phyloP scores from a whole-genome alignment of 2,888 invertebrate genomes.

The Leucania comma region DNA sequence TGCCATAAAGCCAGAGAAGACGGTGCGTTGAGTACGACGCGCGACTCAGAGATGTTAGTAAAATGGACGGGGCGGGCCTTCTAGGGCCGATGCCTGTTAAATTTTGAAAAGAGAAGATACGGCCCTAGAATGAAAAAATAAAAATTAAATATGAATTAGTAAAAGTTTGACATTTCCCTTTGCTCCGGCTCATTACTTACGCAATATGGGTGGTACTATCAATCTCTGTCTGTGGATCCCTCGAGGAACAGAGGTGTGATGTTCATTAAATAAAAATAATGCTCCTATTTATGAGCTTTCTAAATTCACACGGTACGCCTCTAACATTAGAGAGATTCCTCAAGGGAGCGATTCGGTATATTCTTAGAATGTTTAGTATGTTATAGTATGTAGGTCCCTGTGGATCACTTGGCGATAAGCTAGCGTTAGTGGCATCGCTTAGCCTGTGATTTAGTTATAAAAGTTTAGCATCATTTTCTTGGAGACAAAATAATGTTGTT shows the following conservation, averaged over 20 bases:
- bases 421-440: background rate
- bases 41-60: too few relatives aligned
- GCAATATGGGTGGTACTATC: background rate
- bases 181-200: background rate
- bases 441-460: background rate
- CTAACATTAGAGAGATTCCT: constrained; percentile 4
- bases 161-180: too few relatives aligned
- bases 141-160: too few relatives aligned
- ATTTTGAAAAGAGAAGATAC: too few relatives aligned
- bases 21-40: too few relatives aligned
- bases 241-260: background rate
- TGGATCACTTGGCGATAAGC: constrained; percentile 19
- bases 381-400: constrained; percentile 9
- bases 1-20: too few relatives aligned
- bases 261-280: constrained; percentile 1
- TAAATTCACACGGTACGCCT: constrained; percentile 24
- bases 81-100: too few relatives aligned
- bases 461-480: constrained; percentile 5
- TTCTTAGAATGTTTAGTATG: constrained; percentile 23
- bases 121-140: too few relatives aligned
- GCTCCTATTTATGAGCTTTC: constrained; percentile 9
- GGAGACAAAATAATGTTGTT: too few relatives aligned
- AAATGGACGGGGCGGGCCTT: too few relatives aligned
- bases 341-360: constrained; percentile 19
- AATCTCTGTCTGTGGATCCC: background rate